These are phyloP conservation scores for Hylomyscus alleni DNA, from an alignment of 2,797 vertebrate species.

Conservation along the genomic window DNA sequence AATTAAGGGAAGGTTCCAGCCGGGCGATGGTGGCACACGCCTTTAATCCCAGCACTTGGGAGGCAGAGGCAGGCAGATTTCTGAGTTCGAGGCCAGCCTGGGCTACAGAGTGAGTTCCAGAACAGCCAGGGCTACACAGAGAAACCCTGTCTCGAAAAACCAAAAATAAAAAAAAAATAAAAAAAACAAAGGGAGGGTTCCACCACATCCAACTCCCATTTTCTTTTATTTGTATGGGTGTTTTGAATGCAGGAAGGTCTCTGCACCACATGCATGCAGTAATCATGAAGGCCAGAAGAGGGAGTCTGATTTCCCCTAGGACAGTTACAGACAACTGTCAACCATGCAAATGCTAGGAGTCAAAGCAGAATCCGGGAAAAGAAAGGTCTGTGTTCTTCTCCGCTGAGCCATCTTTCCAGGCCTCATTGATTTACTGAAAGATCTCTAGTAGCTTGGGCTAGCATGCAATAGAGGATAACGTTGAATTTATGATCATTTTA, in stretches of 20 bases:
- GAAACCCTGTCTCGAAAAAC: too few species aligned
- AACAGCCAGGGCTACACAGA: too few species aligned
- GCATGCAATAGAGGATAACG: neutral
- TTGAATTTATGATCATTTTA: neutral
- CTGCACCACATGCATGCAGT: neutral
- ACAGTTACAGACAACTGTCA: neutral
- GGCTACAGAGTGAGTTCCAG: too few species aligned
- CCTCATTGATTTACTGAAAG: neutral
- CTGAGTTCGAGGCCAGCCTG: too few species aligned
- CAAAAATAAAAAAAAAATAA: too few species aligned
- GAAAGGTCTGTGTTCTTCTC: neutral
- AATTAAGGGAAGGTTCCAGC: neutral
- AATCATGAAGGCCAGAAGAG: neutral
- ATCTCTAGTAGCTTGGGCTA: neutral
- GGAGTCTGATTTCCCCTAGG: neutral
- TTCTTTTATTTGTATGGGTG: neutral
- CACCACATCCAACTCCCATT: neutral
- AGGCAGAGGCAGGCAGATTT: too few species aligned
- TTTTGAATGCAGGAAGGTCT: neutral
- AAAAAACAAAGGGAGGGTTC: too few species aligned
- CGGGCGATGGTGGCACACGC: too few species aligned
- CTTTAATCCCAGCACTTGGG: too few species aligned
- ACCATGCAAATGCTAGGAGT: neutral
- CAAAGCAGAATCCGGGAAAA: neutral
- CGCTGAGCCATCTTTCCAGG: neutral